These are phyloP conservation scores for Bedellia somnulentella DNA, from an alignment of 2,888 invertebrate species.

Conservation along the genomic window DNA sequence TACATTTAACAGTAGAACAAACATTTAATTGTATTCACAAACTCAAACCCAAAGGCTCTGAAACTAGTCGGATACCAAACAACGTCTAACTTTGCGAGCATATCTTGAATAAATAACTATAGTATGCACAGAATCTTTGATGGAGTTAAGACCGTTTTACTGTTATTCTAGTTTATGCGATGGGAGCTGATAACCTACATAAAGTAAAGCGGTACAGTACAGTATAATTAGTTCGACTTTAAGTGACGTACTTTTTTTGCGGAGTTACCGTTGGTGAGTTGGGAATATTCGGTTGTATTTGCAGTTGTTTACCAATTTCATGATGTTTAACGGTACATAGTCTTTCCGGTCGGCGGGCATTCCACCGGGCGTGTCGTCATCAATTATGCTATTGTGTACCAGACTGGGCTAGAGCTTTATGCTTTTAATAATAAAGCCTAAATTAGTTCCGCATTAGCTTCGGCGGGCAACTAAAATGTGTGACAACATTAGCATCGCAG, in stretches of 20 bases:
- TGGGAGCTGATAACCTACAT: slow-evolving; percentile 2
- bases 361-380: slow-evolving; percentile 34
- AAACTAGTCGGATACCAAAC: too few species aligned
- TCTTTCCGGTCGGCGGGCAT: slow-evolving; percentile 42
- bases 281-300: too few species aligned
- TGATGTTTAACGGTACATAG: slow-evolving; percentile 44
- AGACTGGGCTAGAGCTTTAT: slow-evolving; percentile 14
- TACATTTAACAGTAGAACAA: too few species aligned
- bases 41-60: too few species aligned
- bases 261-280: too few species aligned
- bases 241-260: too few species aligned
- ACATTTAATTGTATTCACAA: too few species aligned
- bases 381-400: slow-evolving; percentile 34
- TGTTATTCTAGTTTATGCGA: background rate
- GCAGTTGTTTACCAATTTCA: slow-evolving; percentile 24
- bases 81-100: too few species aligned
- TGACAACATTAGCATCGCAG: background rate
- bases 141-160: background rate
- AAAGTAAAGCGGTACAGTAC: too few species aligned
- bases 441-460: slow-evolving; percentile 14
- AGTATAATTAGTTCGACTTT: too few species aligned
- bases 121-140: too few species aligned
- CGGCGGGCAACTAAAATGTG: slow-evolving; percentile 1
- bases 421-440: slow-evolving; percentile 14
- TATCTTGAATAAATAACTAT: too few species aligned